These are phyloP conservation scores for Drosophila lowei DNA, from an alignment of 1,140 invertebrate species.

Conservation along the genomic window DNA sequence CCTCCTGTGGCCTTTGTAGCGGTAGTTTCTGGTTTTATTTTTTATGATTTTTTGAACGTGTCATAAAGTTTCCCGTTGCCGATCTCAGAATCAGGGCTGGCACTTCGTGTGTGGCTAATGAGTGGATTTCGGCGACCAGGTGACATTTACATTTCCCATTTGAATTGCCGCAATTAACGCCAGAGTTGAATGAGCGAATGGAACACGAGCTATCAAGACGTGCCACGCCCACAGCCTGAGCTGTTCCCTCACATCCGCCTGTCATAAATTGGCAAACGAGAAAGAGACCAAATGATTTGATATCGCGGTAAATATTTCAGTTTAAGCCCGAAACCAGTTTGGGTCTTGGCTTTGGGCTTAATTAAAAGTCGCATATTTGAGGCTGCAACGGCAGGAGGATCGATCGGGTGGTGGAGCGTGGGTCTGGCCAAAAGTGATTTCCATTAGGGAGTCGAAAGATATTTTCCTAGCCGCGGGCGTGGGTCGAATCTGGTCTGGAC, in stretches of 20 bases:
- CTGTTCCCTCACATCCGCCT: slow-evolving; percentile 72
- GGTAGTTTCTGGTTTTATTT: slow-evolving; percentile 25
- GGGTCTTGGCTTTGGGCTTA: slow-evolving; percentile 35
- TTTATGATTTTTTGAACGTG: slow-evolving; percentile 48
- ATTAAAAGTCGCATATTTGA: slow-evolving; percentile 56
- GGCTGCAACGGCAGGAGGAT: not conserved
- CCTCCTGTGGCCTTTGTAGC: slow-evolving; percentile 11
- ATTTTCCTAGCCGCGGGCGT: slow-evolving; percentile 14
- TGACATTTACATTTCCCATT: slow-evolving; percentile 39
- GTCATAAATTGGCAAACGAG: slow-evolving; percentile 60
- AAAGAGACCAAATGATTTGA: slow-evolving; percentile 21
- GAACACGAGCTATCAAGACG: slow-evolving; percentile 37
- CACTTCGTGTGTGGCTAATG: slow-evolving; percentile 72
- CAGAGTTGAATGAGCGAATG: slow-evolving; percentile 9
- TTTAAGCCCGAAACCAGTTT: slow-evolving; percentile 54
- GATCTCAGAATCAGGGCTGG: slow-evolving; percentile 23
- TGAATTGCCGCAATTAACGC: slow-evolving; percentile 77
- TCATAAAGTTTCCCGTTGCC: slow-evolving; percentile 51
- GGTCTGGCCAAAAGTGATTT: slow-evolving; percentile 54
- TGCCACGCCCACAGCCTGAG: slow-evolving; percentile 59
- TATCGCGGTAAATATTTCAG: slow-evolving; percentile 54
- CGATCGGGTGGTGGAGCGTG: slow-evolving; percentile 8
- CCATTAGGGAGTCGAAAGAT: slow-evolving; percentile 42
- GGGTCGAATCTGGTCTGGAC: slow-evolving; percentile 34
- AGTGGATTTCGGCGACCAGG: slow-evolving; percentile 33